Percentiles rank a stretch among this genome's conserved stretches.
Evolutionary conservation across 2,113 vertebrate species (phyloP).

Genomic region (Syngnathoides biaculeatus): DNA sequence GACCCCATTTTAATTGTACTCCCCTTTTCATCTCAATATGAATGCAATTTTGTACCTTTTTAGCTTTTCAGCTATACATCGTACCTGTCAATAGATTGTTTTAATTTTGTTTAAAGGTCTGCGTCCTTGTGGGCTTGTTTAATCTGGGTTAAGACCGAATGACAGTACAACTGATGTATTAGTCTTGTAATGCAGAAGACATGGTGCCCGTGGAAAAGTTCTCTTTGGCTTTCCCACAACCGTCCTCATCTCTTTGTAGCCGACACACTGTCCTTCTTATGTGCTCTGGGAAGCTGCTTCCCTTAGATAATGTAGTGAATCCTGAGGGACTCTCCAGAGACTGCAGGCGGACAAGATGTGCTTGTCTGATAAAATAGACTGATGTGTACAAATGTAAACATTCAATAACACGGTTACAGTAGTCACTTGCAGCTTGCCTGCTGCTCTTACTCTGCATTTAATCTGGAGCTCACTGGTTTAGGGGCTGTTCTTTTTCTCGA

Average conservation of each 20-base stretch:
- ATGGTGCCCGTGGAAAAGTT: constrained; percentile 39
- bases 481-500: constrained; percentile 28
- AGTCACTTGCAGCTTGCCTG: constrained; percentile 30
- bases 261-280: constrained; percentile 35
- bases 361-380: constrained; percentile 61
- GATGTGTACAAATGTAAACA: constrained; percentile 68
- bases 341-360: constrained; percentile 57
- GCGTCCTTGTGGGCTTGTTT: not conserved
- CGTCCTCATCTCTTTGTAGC: constrained; percentile 34
- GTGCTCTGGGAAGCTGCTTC: constrained; percentile 58
- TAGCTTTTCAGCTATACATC: too few species aligned
- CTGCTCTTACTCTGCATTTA: constrained; percentile 24
- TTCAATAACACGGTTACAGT: constrained; percentile 30
- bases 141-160: too few species aligned
- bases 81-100: too few species aligned
- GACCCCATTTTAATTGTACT: too few species aligned
- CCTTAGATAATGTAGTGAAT: constrained; percentile 57
- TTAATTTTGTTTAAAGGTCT: too few species aligned
- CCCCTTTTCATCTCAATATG: too few species aligned
- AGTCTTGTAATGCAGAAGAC: constrained; percentile 17
- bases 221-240: constrained; percentile 16
- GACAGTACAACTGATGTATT: not conserved
- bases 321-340: constrained; percentile 49
- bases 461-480: constrained; percentile 41
- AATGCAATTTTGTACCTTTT: too few species aligned